phyloP scores from a whole-genome alignment of 30 jellyfish, hydroid and myxozoan genomes.

The Pseudorhiza aurosa region DNA sequence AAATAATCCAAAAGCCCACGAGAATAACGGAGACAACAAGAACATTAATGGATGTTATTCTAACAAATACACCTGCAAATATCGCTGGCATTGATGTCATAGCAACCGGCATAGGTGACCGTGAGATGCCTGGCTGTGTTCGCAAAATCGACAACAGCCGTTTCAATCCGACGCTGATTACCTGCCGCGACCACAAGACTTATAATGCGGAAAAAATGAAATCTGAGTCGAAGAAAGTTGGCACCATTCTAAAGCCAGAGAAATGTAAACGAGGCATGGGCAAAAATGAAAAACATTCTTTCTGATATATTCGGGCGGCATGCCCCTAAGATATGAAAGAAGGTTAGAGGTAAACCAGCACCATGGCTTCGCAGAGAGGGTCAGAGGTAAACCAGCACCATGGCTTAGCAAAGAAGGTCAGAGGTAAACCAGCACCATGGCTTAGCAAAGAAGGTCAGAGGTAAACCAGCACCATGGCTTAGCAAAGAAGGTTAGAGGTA shows the following conservation, averaged over 20 bases:
- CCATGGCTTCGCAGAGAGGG: constrained; percentile 1
- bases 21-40: constrained; percentile 38
- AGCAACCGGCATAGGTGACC: constrained; percentile 54
- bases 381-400: no score
- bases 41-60: constrained; percentile 17
- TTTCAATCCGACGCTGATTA: constrained; percentile 39
- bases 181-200: constrained; percentile 34
- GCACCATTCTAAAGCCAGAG: constrained; percentile 34
- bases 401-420: neutral
- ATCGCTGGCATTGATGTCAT: constrained; percentile 38
- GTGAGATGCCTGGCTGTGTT: constrained; percentile 52
- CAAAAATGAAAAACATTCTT: constrained; percentile 34
- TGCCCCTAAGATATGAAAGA: constrained; percentile 56
- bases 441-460: neutral
- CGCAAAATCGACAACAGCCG: constrained; percentile 29
- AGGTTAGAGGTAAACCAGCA: constrained; percentile 28
- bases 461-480: constrained; percentile 4
- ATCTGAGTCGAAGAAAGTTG: constrained; percentile 38
- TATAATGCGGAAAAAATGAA: constrained; percentile 35
- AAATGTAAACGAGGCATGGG: constrained; percentile 55
- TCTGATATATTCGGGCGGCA: constrained; percentile 42
- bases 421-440: constrained; percentile 10
- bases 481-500: neutral
- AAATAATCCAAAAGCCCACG: constrained; percentile 38
- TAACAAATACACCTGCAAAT: constrained; percentile 31